These are phyloP conservation scores for Heliconius nattereri DNA, from an alignment of 1,140 invertebrate genomes.

Conservation along the genomic window DNA sequence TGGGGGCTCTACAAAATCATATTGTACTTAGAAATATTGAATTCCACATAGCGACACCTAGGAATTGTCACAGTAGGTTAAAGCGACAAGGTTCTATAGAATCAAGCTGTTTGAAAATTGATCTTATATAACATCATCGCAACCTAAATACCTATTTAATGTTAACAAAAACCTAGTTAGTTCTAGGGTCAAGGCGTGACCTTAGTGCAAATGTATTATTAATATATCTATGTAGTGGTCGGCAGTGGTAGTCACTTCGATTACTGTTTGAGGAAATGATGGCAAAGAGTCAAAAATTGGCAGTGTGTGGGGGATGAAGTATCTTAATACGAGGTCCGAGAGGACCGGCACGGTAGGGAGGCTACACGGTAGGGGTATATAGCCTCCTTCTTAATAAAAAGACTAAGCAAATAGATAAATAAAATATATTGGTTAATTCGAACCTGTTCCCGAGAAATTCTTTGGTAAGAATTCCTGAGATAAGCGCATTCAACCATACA, in stretches of 20 bases:
- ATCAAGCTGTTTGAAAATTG: slow-evolving; percentile 12
- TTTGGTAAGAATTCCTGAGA: no score
- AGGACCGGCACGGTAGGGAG: no score
- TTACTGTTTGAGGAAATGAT: not conserved
- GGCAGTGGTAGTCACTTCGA: not conserved
- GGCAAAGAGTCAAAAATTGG: no score
- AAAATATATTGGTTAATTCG: no score
- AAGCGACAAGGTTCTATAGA: slow-evolving; percentile 1
- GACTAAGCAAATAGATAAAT: no score
- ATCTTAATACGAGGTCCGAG: no score
- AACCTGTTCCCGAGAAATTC: no score
- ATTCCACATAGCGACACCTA: not conserved
- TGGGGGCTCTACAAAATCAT: not conserved
- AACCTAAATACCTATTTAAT: slow-evolving; percentile 23
- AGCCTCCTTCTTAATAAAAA: no score
- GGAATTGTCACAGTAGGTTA: slow-evolving; percentile 17
- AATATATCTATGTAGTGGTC: not conserved
- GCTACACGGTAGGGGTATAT: no score
- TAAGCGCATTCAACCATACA: no score
- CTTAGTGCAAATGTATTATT: slow-evolving; percentile 19
- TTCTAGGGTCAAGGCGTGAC: slow-evolving; percentile 20
- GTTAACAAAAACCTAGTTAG: slow-evolving; percentile 22
- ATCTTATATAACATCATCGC: slow-evolving; percentile 22
- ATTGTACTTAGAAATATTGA: not conserved
- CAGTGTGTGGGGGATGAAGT: no score